Evolutionary conservation across 2,113 vertebrate genomes (phyloP).

Genomic region (Lynx canadensis): DNA sequence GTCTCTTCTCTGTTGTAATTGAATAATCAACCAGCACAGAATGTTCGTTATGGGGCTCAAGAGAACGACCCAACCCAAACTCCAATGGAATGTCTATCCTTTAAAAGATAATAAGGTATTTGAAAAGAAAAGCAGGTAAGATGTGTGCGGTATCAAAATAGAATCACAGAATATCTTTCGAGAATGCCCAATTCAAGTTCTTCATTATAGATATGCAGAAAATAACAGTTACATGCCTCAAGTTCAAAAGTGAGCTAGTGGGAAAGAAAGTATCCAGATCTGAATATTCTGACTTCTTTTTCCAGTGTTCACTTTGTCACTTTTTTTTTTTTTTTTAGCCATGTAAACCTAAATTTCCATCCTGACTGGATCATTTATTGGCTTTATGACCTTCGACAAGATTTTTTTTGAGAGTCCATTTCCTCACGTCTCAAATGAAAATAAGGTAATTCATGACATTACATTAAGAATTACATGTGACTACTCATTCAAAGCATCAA

Average conservation of each 20-base stretch:
- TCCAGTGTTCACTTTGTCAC: neutral
- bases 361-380: neutral
- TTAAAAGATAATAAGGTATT: neutral
- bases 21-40: slow-evolving; percentile 23
- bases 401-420: neutral
- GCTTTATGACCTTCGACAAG: neutral
- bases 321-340: neutral
- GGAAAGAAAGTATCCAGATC: neutral
- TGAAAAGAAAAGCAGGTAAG: neutral
- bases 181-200: neutral
- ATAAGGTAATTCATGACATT: neutral
- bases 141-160: neutral
- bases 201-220: neutral
- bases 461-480: neutral
- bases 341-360: neutral
- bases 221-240: neutral
- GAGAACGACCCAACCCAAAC: neutral
- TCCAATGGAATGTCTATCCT: neutral
- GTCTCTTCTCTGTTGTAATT: neutral
- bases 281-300: neutral
- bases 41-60: neutral
- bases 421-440: neutral
- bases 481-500: neutral
- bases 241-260: neutral
- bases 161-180: neutral